Conservation (phyloP, 2,797 vertebrate species). For the Neoniphon sammara region DNA sequence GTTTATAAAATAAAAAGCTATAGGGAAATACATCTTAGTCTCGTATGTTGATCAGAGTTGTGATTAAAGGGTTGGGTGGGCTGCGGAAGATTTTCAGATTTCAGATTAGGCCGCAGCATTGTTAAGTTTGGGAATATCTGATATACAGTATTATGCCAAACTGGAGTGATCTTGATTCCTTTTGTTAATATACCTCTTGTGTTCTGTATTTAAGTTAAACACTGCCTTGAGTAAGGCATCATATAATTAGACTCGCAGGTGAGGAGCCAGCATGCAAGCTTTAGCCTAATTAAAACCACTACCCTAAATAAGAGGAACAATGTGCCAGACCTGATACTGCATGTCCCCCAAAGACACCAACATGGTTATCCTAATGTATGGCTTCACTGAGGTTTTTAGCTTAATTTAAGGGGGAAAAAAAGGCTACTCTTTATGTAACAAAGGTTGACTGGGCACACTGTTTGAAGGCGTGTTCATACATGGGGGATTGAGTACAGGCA, state of each 20-base stretch:
- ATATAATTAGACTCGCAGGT: constrained; percentile 61
- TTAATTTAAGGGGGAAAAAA: background rate
- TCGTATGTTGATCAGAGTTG: too few species aligned
- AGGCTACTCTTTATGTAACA: background rate
- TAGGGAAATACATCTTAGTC: too few species aligned
- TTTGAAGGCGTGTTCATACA: too few species aligned
- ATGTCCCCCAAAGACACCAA: constrained; percentile 27
- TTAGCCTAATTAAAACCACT: constrained; percentile 59
- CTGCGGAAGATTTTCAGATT: too few species aligned
- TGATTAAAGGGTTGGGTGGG: too few species aligned
- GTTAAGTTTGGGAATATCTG: too few species aligned
- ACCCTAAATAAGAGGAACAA: constrained; percentile 46
- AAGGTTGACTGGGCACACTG: too few species aligned
- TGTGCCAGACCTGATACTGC: constrained; percentile 26
- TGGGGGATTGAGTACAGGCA: too few species aligned
- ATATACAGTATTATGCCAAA: background rate
- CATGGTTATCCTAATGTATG: constrained; percentile 26
- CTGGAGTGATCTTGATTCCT: constrained; percentile 1
- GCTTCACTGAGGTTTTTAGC: constrained; percentile 42
- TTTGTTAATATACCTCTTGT: constrained; percentile 27
- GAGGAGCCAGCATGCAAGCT: constrained; percentile 45
- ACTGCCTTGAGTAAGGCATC: constrained; percentile 45
- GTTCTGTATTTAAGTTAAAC: constrained; percentile 52
- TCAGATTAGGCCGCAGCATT: too few species aligned
- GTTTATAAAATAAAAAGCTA: too few species aligned